These are phyloP conservation scores for Myrmecophaga tridactyla DNA, from an alignment of 2,113 vertebrate species.

Conservation along the genomic window DNA sequence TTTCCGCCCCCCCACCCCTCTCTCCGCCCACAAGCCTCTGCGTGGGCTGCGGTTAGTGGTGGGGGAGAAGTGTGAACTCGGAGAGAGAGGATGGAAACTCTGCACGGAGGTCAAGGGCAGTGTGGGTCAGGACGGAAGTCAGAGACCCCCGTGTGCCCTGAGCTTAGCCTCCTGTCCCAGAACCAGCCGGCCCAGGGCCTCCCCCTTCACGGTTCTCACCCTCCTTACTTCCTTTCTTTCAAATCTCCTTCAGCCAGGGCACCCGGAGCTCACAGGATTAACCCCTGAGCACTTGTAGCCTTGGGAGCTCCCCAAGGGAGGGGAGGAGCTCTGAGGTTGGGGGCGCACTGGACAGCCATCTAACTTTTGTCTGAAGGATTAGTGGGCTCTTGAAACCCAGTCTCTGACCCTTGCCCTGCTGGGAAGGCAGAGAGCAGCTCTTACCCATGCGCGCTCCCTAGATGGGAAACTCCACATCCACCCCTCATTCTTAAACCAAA, in stretches of 20 bases:
- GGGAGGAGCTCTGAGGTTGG: not conserved
- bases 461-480: not conserved
- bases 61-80: constrained; percentile 77
- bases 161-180: constrained; percentile 57
- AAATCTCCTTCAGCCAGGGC: constrained; percentile 28
- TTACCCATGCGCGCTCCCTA: not conserved
- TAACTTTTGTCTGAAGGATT: not conserved
- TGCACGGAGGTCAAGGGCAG: constrained; percentile 78
- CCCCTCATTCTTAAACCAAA: not conserved
- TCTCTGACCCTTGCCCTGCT: not conserved
- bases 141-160: constrained; percentile 66
- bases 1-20: constrained; percentile 69
- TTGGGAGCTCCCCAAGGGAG: not conserved
- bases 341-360: not conserved
- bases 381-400: not conserved
- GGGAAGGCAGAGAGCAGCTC: not conserved
- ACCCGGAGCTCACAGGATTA: not conserved
- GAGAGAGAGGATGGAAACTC: constrained; percentile 78
- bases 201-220: constrained; percentile 66
- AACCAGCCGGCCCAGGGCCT: constrained; percentile 46
- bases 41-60: constrained; percentile 78
- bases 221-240: constrained; percentile 72
- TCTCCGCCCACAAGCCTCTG: constrained; percentile 77
- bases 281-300: constrained; percentile 29
- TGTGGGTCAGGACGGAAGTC: constrained; percentile 73